Evolutionary conservation across 2,888 invertebrate genomes (phyloP).

Genomic region (Diadromus collaris): DNA sequence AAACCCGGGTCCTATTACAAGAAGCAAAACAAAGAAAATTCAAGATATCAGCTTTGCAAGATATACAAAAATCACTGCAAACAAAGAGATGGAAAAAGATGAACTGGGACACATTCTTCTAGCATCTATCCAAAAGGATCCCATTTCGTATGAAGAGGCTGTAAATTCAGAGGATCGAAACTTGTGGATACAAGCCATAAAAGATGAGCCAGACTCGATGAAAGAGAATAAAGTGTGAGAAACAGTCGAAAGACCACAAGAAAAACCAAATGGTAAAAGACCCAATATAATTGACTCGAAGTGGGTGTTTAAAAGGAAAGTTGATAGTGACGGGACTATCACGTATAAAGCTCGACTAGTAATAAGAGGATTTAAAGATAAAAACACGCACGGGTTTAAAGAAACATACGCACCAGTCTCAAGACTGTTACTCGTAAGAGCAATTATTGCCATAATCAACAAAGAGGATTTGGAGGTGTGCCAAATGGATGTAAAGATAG

Average conservation of each 20-base stretch:
- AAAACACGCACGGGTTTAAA: slow-evolving; percentile 46
- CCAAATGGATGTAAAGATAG: slow-evolving; percentile 61
- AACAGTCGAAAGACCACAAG: slow-evolving; percentile 35
- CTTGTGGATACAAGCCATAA: slow-evolving; percentile 50
- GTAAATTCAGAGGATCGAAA: slow-evolving; percentile 40
- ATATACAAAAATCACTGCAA: slow-evolving; percentile 44
- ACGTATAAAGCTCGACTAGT: slow-evolving; percentile 59
- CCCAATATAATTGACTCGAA: slow-evolving; percentile 57
- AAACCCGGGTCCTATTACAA: slow-evolving; percentile 42
- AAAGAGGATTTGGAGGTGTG: slow-evolving; percentile 34
- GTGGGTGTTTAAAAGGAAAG: slow-evolving; percentile 60
- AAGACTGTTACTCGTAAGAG: slow-evolving; percentile 51
- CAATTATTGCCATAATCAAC: slow-evolving; percentile 50
- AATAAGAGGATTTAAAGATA: slow-evolving; percentile 58
- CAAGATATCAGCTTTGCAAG: slow-evolving; percentile 51
- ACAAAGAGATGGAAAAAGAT: slow-evolving; percentile 43
- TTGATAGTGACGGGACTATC: slow-evolving; percentile 37
- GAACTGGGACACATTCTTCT: slow-evolving; percentile 36
- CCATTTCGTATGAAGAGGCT: slow-evolving; percentile 47
- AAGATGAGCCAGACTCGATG: slow-evolving; percentile 56
- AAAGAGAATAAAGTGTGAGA: slow-evolving; percentile 55
- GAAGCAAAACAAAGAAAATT: slow-evolving; percentile 47
- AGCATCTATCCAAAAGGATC: slow-evolving; percentile 43
- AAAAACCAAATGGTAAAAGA: slow-evolving; percentile 23
- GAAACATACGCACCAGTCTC: slow-evolving; percentile 59